Evolutionary conservation across 2,113 vertebrate genomes (phyloP).

Genomic region (Phyllostomus discolor): DNA sequence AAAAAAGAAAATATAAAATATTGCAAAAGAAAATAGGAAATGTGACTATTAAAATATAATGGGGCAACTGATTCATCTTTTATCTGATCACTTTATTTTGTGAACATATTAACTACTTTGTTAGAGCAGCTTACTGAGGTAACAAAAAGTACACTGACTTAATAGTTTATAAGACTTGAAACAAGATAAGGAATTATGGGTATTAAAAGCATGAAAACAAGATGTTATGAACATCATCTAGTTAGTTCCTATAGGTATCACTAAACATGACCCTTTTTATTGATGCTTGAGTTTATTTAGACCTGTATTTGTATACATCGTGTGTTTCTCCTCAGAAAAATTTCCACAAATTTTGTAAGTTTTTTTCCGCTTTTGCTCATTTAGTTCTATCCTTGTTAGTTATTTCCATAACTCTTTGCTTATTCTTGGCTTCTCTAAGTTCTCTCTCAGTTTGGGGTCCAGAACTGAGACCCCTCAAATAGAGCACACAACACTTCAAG

Average conservation of each 20-base stretch:
- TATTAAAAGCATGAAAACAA: neutral
- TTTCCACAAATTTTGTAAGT: neutral
- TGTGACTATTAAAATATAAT: slow-evolving; percentile 12
- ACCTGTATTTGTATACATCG: neutral
- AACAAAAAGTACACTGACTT: neutral
- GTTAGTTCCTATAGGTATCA: neutral
- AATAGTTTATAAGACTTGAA: neutral
- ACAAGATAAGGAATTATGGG: neutral
- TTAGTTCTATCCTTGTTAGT: neutral
- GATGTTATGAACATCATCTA: neutral
- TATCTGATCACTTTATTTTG: neutral
- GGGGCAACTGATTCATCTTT: neutral
- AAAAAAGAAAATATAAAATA: neutral
- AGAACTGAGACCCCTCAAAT: neutral
- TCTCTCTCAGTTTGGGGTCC: neutral
- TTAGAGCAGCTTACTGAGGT: neutral
- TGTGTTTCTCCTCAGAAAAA: neutral
- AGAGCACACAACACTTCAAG: neutral
- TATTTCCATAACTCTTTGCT: neutral
- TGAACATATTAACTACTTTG: neutral
- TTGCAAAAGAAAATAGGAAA: neutral
- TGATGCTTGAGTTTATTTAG: neutral
- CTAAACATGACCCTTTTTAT: neutral
- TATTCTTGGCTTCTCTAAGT: neutral
- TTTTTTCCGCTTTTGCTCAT: neutral